Percentiles rank a stretch among this genome's conserved stretches.
phyloP scores from a whole-genome alignment of 1,140 invertebrate genomes.

The Zaprionus africanus region DNA sequence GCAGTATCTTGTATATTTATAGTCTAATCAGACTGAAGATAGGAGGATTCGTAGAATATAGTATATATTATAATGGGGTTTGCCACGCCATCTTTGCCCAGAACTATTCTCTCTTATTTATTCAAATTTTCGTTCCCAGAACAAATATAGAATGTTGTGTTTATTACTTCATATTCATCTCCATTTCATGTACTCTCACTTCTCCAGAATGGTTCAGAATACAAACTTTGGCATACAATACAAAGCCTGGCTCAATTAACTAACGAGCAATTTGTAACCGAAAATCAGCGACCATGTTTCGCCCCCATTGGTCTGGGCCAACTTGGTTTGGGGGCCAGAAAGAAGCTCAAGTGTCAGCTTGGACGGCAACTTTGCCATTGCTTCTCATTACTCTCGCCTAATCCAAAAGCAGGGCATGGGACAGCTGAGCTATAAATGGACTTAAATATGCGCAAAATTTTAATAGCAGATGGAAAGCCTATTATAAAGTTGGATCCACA shows the following conservation, averaged over 20 bases:
- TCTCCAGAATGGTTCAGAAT: not conserved
- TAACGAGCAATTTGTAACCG: slow-evolving; percentile 3
- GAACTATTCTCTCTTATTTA: no score
- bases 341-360: slow-evolving; percentile 17
- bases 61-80: no score
- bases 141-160: no score
- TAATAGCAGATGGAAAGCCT: slow-evolving; percentile 64
- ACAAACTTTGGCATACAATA: no score
- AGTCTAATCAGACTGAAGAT: no score
- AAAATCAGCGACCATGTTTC: not conserved
- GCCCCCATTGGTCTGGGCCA: no score
- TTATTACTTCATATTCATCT: no score
- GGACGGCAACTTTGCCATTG: slow-evolving; percentile 4
- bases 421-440: slow-evolving; percentile 50
- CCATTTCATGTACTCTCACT: not conserved
- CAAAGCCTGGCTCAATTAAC: not conserved
- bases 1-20: no score
- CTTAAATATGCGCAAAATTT: slow-evolving; percentile 76
- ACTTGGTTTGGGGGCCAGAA: not conserved
- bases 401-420: slow-evolving; percentile 35
- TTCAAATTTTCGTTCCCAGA: no score
- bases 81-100: no score
- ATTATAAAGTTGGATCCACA: slow-evolving; percentile 55
- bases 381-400: slow-evolving; percentile 17
- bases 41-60: no score